Evolutionary conservation across 2,113 vertebrate genomes (phyloP).

Genomic region (Paramisgurnus dabryanus): DNA sequence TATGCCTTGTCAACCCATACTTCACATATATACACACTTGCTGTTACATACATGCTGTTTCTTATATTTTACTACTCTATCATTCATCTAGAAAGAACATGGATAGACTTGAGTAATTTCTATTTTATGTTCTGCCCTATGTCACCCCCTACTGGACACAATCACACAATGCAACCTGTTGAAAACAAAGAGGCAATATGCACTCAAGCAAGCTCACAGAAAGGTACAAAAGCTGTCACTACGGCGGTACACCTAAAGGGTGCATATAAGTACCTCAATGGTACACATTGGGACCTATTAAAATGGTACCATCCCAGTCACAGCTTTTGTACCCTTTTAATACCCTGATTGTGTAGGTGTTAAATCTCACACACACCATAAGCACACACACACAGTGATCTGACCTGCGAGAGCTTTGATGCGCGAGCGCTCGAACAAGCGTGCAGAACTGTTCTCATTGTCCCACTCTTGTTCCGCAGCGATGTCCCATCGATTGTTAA

Average conservation of each 20-base stretch:
- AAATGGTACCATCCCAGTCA: no score
- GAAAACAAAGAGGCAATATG: not conserved
- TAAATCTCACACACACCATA: not conserved
- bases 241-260: no score
- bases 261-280: no score
- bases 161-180: slow-evolving; percentile 59
- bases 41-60: not conserved
- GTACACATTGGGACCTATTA: no score
- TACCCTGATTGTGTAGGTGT: no score
- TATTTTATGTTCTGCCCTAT: slow-evolving; percentile 31
- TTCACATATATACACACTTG: no score
- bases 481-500: slow-evolving; percentile 95
- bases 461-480: slow-evolving; percentile 89
- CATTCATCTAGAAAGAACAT: no score
- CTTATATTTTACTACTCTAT: not conserved
- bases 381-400: not conserved
- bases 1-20: not conserved
- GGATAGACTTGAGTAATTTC: not conserved
- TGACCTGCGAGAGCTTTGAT: slow-evolving; percentile 93
- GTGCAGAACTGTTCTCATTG: slow-evolving; percentile 92
- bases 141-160: slow-evolving; percentile 73
- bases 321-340: no score
- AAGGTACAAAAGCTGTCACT: not conserved
- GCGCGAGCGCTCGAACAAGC: slow-evolving; percentile 90
- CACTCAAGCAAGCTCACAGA: not conserved